Conservation (phyloP, 1,140 invertebrate genomes). For the Drosophila arizonae region DNA sequence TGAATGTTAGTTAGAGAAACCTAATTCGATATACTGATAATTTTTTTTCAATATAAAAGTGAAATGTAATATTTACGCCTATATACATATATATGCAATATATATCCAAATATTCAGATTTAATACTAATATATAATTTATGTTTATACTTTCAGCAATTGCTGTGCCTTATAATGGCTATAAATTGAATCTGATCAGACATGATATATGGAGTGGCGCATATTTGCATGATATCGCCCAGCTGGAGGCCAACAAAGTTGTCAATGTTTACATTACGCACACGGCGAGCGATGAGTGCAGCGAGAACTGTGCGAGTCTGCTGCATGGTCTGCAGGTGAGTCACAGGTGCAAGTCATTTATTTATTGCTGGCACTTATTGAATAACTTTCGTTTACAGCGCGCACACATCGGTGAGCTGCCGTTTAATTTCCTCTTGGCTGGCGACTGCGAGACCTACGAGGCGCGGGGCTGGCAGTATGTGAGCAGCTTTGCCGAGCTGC, state of each 20-base stretch:
- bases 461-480: constrained; percentile 67
- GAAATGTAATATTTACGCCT: no score
- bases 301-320: constrained; percentile 50
- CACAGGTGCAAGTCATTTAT: neutral
- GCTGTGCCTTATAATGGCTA: constrained; percentile 47
- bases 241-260: constrained; percentile 45
- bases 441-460: constrained; percentile 71
- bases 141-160: constrained; percentile 33
- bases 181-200: constrained; percentile 60
- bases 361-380: no score
- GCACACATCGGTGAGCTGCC: constrained; percentile 57
- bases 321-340: constrained; percentile 65
- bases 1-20: no score
- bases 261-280: constrained; percentile 65
- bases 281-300: constrained; percentile 56
- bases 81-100: no score
- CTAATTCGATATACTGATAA: no score
- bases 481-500: constrained; percentile 44
- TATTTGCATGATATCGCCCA: constrained; percentile 18
- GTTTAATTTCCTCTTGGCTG: constrained; percentile 73
- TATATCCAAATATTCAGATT: no score
- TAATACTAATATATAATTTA: no score
- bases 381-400: constrained; percentile 14
- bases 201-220: constrained; percentile 66
- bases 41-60: no score